phyloP scores from a whole-genome alignment of 2,797 vertebrate genomes.

The Tragopan temminckii region DNA sequence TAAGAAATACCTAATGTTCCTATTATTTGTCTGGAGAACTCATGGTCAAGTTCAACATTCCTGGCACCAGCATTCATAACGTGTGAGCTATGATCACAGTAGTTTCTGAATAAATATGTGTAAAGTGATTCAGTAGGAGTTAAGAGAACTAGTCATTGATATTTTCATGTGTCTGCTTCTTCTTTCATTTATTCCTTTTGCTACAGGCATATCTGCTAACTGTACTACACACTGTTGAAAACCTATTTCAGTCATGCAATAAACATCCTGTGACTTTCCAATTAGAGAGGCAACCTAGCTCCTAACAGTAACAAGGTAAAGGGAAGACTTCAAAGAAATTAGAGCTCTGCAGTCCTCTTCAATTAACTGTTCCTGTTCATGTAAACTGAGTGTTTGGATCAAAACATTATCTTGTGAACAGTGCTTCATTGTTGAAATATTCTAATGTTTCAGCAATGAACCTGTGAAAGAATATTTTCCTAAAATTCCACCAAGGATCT shows the following conservation, averaged over 20 bases:
- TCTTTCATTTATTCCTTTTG: conserved; percentile 39
- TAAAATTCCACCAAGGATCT: background rate
- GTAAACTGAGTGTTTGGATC: background rate
- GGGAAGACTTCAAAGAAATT: background rate
- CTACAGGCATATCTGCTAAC: background rate
- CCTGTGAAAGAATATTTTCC: background rate
- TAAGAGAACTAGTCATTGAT: background rate
- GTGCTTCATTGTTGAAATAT: background rate
- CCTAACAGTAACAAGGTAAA: background rate
- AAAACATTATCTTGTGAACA: background rate
- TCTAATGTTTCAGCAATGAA: background rate
- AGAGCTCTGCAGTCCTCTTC: background rate
- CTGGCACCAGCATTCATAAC: background rate
- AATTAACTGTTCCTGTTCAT: background rate
- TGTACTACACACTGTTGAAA: background rate
- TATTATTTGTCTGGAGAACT: conserved; percentile 47
- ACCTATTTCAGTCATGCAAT: background rate
- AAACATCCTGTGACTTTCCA: background rate
- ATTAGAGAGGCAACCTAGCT: background rate
- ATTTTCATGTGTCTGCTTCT: conserved; percentile 7
- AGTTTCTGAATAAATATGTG: conserved; percentile 38
- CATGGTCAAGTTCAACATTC: background rate
- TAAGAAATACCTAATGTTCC: conserved; percentile 38
- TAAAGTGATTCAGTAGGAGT: conserved; percentile 44
- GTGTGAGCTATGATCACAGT: background rate